phyloP scores from a whole-genome alignment of 2,797 vertebrate genomes.

The Anabas testudineus region DNA sequence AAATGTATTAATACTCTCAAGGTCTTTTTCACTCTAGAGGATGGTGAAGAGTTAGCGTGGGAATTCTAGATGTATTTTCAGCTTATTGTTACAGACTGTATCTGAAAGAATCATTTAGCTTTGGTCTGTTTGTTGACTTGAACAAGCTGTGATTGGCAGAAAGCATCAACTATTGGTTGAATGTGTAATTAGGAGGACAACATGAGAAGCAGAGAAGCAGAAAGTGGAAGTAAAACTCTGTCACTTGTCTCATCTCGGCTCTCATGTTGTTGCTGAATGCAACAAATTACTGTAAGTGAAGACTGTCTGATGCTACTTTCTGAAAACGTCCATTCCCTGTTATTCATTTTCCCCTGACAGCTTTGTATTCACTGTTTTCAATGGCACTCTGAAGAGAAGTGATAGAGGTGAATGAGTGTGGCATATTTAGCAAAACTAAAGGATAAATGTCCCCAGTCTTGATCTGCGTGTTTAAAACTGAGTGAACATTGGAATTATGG shows the following conservation, averaged over 20 bases:
- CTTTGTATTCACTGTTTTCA: conserved; percentile 15
- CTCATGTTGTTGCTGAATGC: conserved; percentile 19
- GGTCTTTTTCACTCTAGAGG: not conserved
- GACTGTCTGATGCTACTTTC: conserved; percentile 2
- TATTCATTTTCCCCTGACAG: conserved; percentile 9
- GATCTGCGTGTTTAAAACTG: not conserved
- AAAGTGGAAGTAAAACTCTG: conserved; percentile 19
- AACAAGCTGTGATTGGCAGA: conserved; percentile 23
- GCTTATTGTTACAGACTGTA: conserved; percentile 1
- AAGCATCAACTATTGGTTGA: conserved; percentile 16
- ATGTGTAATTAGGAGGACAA: conserved; percentile 38
- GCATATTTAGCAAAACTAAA: conserved; percentile 20
- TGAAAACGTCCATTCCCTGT: conserved; percentile 27
- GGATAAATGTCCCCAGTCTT: conserved; percentile 2
- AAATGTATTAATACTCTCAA: conserved; percentile 14
- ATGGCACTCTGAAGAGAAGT: conserved; percentile 10
- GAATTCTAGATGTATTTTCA: conserved; percentile 17
- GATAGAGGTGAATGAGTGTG: conserved; percentile 14
- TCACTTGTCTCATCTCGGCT: conserved; percentile 10
- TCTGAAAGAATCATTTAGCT: conserved; percentile 21
- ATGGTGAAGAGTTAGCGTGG: not conserved
- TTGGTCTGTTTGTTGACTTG: conserved; percentile 29
- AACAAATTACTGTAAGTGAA: conserved; percentile 7
- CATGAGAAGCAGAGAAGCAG: conserved; percentile 22
- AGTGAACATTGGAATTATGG: not conserved